Base-by-base conservation (phyloP, 2,113 vertebrate genomes). In the Alethe castanea region DNA sequence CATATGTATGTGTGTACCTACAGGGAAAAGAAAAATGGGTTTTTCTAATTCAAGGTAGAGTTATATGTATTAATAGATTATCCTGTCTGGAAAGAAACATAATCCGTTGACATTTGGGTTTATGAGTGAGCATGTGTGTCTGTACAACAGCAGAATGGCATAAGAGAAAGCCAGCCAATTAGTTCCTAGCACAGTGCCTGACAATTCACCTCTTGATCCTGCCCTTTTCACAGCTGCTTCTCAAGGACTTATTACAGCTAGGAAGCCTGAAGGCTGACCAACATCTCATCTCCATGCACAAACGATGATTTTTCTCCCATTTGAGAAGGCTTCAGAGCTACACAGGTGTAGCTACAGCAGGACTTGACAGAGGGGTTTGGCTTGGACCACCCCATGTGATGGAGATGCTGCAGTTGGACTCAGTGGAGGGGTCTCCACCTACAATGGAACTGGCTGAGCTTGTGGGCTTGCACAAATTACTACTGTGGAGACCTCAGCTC, bases 31-130 rank as follows among this genome's bases (percentile, higher is more conserved):
- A 44, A 85, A 87, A 90, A 40, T n/a, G 80, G 45, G 20, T 64
- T 71, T 90, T 88, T 81, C 59, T 85, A 83, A 56, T 66, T 84
- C 9, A 31, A 53, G 35, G 14, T 12, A 29, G 9, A 64, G 44
- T 66, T 91, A n/a, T 48, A 69, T 78, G 35, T 44, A 66, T 66
- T 78, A 53, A 36, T 35, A 70, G 44, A 76, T 53, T 5, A 77
- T 80, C 54, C 62, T 88, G 28, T 72, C 81, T 74, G 70, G 47
- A 88, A 95, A 29, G 38, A 86, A 81, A 56, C 70, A 29, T 11
- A 80, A 67, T 90, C 59, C 86, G 57, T 44, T 91, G 81, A 56
- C 36, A 78, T 81, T 86, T 90, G 61, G 18, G 42, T 91, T 88
- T 74, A 85, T 38, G 73, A 82, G 23, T 69, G 62, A 94, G 45